Base-by-base conservation (phyloP, 1,140 invertebrate species). In the Drosophila tropicalis region DNA sequence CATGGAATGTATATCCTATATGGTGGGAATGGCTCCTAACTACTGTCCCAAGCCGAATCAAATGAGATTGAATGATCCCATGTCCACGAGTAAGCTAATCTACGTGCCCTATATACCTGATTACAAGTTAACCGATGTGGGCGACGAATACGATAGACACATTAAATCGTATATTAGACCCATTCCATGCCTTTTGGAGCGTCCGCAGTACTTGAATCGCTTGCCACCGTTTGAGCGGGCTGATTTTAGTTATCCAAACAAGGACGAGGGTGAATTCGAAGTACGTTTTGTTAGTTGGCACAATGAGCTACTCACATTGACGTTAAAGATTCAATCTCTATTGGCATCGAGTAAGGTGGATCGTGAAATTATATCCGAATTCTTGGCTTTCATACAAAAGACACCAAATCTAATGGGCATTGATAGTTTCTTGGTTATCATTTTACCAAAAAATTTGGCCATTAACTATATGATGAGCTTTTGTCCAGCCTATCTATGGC, bases 401-500 rank as follows among this genome's bases (percentile, higher is more conserved):
- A 67, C 91, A 3, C 91, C 86, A 5, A 51, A 92, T 61, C 55
- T 92, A 3, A 86, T 90, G 58, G 91, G 91, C 4, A 90, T 92
- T 15, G 91, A 92, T 63, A 92, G 91, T 36, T 91, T 92, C 55
- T 57, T 92, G 41, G 82, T 91, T 0, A 92, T 92, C 5, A 76
- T 92, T 54, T 75, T 92, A 60, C 91, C 91, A 7, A 92, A 92
- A 44, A 82, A 90, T 55, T 70, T 90, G 72, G 91, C 90, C 5
- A 92, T 92, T 1, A 91, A 92, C 51, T 92, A 92, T 58, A 73
- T 92, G 79, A 55, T 92, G 13, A 84, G 85, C 61, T 91, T 92
- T 62, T 86, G 90, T 68, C 91, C 91, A 0, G 76, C 85, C 9
- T 86, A 81, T 63, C 55, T 92, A 29, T 92, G 87, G 89, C 89